Conservation (phyloP, 35 echinoderm and acorn worm genomes). For the Acanthaster planci region DNA sequence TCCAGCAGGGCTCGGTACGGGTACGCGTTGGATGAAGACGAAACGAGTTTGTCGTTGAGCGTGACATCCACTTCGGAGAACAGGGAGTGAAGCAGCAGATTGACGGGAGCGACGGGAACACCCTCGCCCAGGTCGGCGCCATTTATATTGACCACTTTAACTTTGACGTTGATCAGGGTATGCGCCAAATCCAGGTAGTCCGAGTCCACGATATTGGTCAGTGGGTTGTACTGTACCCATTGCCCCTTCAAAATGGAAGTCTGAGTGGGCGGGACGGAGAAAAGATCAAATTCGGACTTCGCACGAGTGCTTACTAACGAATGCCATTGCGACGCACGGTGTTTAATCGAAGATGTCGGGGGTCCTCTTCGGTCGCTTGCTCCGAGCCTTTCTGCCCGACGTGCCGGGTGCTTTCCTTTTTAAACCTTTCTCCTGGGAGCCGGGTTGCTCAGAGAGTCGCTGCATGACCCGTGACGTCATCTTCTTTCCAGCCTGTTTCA, state of each 20-base stretch:
- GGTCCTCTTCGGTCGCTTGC: slow-evolving; percentile 32
- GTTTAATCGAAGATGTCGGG: slow-evolving; percentile 32
- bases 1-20: slow-evolving; percentile 48
- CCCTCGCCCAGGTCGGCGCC: slow-evolving; percentile 31
- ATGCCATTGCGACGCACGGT: slow-evolving; percentile 24
- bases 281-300: slow-evolving; percentile 67
- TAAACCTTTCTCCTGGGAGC: slow-evolving; percentile 12
- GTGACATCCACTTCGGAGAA: slow-evolving; percentile 15
- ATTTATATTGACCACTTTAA: slow-evolving; percentile 21
- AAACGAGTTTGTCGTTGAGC: slow-evolving; percentile 42
- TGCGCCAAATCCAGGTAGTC: slow-evolving; percentile 43
- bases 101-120: slow-evolving; percentile 15
- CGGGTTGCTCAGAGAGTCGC: neutral
- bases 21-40: slow-evolving; percentile 25
- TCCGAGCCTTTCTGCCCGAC: neutral
- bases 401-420: slow-evolving; percentile 18
- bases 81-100: slow-evolving; percentile 36
- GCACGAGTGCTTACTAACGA: slow-evolving; percentile 48
- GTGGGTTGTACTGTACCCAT: slow-evolving; percentile 44
- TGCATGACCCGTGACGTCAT: no score
- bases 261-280: slow-evolving; percentile 40
- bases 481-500: no score
- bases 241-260: slow-evolving; percentile 40
- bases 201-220: slow-evolving; percentile 40
- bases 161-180: slow-evolving; percentile 37